Evolutionary conservation across 2,113 vertebrate genomes (phyloP).

Genomic region (Crotalus tigris): DNA sequence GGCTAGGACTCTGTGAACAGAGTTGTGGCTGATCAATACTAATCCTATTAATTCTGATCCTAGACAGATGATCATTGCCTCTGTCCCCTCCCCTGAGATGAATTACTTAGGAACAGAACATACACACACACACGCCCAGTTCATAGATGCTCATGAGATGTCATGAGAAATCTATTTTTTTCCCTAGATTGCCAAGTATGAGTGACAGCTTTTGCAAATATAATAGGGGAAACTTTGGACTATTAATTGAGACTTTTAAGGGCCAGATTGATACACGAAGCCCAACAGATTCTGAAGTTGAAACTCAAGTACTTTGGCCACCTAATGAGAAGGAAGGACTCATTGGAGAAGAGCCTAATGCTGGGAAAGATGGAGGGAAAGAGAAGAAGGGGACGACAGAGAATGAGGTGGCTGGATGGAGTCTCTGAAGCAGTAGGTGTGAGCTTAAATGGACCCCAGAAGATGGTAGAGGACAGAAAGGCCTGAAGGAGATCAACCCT

Average conservation of each 20-base stretch:
- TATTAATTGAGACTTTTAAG: conserved; percentile 24
- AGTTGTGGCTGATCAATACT: conserved; percentile 63
- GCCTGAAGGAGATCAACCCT: too few species aligned
- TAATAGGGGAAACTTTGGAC: conserved; percentile 47
- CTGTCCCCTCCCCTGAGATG: conserved; percentile 59
- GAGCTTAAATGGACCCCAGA: too few species aligned
- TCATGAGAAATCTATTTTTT: conserved; percentile 52
- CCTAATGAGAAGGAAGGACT: too few species aligned
- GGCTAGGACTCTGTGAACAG: conserved; percentile 52
- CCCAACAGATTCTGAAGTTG: not conserved
- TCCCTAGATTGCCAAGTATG: conserved; percentile 43
- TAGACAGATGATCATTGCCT: conserved; percentile 58
- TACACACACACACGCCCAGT: not conserved
- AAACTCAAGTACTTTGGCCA: too few species aligned
- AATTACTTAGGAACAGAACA: conserved; percentile 66
- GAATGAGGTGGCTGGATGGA: too few species aligned
- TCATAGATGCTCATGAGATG: conserved; percentile 49
- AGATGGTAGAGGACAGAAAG: too few species aligned
- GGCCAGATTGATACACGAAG: conserved; percentile 19
- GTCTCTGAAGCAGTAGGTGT: too few species aligned
- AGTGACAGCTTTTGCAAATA: conserved; percentile 36
- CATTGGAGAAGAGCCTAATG: too few species aligned
- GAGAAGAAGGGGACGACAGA: too few species aligned
- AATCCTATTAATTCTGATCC: conserved; percentile 68
- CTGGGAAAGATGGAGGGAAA: too few species aligned